These are phyloP conservation scores for Synanthedon andrenaeformis DNA, from an alignment of 2,888 invertebrate species.

Conservation along the genomic window DNA sequence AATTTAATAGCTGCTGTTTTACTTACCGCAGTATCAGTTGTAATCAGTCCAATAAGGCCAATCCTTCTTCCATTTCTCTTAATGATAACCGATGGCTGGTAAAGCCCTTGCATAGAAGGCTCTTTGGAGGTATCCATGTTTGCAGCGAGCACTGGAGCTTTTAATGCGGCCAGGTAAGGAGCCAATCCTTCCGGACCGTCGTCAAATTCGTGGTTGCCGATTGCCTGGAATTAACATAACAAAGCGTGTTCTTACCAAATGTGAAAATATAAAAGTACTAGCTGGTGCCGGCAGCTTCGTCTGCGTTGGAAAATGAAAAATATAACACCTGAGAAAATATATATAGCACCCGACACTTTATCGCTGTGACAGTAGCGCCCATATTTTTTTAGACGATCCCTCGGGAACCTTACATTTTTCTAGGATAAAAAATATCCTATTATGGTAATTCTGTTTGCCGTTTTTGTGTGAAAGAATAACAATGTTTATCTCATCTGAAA, in stretches of 20 bases:
- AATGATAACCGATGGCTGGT: conserved; percentile 74
- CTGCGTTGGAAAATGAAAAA: no score
- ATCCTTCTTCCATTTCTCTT: conserved; percentile 76
- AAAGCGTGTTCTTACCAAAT: conserved; percentile 3
- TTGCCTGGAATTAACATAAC: conserved; percentile 63
- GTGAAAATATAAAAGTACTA: not conserved
- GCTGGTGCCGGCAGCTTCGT: no score
- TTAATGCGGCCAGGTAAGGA: conserved; percentile 75
- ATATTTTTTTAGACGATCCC: no score
- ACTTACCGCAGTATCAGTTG: conserved; percentile 73
- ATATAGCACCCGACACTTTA: no score
- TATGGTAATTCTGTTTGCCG: not conserved
- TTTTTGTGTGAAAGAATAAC: no score
- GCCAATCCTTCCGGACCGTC: conserved; percentile 77
- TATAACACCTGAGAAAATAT: no score
- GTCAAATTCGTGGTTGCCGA: conserved; percentile 92
- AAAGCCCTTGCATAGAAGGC: conserved; percentile 73
- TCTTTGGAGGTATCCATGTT: conserved; percentile 80
- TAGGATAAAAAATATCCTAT: not conserved
- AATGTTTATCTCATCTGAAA: no score
- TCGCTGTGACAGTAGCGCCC: no score
- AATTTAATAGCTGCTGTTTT: no score
- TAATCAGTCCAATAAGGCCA: conserved; percentile 83
- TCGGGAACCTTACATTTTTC: not conserved
- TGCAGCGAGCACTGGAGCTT: conserved; percentile 78